Conservation (phyloP, 2,888 invertebrate genomes). For the Acanthopleura granulata region DNA sequence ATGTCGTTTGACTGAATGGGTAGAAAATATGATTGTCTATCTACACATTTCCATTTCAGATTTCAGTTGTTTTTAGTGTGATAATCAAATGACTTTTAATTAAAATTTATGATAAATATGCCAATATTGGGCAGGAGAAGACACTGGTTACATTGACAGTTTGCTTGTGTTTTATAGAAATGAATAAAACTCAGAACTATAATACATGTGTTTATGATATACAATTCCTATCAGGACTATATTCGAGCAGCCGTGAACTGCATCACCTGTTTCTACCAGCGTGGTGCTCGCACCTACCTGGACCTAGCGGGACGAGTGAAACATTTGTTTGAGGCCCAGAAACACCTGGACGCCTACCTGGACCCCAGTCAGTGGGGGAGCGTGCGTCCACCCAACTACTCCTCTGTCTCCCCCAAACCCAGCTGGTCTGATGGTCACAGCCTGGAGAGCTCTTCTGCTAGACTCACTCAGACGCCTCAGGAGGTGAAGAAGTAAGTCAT, state of each 20-base stretch:
- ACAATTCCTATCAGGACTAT: constrained; percentile 59
- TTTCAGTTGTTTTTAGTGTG: no score
- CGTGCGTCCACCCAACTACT: constrained; percentile 30
- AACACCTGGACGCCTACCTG: constrained; percentile 66
- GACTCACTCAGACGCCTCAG: constrained; percentile 53
- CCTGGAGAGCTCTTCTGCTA: constrained; percentile 65
- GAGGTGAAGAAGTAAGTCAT: constrained; percentile 60
- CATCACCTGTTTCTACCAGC: constrained; percentile 66
- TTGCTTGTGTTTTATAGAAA: no score
- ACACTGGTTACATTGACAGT: no score
- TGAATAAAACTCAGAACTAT: no score
- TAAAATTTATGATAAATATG: no score
- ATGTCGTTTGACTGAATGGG: no score
- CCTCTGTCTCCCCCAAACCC: not conserved
- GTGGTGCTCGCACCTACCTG: constrained; percentile 63
- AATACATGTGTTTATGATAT: no score
- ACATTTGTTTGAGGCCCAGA: constrained; percentile 61
- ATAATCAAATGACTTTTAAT: no score
- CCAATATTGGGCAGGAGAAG: no score
- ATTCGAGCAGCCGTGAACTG: constrained; percentile 70
- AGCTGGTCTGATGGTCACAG: constrained; percentile 14
- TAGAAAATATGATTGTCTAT: no score
- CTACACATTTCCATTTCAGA: no score
- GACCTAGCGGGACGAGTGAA: constrained; percentile 57
- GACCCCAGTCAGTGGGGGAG: constrained; percentile 60